Percentiles rank a stretch among this genome's conserved stretches.
Conservation (phyloP, 2,113 vertebrate species). For the Paramisgurnus dabryanus region DNA sequence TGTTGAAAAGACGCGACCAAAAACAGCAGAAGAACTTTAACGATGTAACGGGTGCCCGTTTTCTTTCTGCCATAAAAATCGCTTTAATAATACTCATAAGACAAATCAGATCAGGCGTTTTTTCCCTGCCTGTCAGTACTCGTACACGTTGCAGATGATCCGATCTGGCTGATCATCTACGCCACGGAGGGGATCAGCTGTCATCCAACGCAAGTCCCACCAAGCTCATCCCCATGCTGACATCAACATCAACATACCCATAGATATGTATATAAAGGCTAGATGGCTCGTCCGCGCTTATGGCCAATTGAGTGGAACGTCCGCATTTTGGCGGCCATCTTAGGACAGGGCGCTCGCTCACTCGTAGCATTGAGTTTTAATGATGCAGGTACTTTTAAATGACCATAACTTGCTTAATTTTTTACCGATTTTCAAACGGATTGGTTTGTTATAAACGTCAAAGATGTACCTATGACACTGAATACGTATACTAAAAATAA, state of each 20-base stretch:
- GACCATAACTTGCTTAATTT: no score
- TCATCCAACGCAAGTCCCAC: slow-evolving; percentile 61
- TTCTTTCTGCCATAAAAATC: slow-evolving; percentile 39
- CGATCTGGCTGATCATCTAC: slow-evolving; percentile 23
- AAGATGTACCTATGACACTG: no score
- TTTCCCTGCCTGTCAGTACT: not conserved
- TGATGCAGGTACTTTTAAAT: no score
- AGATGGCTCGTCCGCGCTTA: no score
- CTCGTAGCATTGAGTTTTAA: no score
- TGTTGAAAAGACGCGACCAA: not conserved
- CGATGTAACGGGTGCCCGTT: not conserved
- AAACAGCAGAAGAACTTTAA: slow-evolving; percentile 12
- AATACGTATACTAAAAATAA: no score
- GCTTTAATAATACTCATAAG: not conserved
- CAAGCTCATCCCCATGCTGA: slow-evolving; percentile 62
- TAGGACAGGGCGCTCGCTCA: no score
- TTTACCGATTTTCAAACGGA: no score
- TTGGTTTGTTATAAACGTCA: no score
- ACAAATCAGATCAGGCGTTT: not conserved
- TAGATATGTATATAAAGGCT: no score
- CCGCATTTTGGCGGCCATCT: no score
- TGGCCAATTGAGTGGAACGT: no score
- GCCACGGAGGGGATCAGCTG: slow-evolving; percentile 67
- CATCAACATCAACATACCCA: slow-evolving; percentile 69
- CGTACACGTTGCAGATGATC: slow-evolving; percentile 2